These are phyloP conservation scores for Epicauta chinensis DNA, from an alignment of 1,140 invertebrate genomes.

Conservation along the genomic window DNA sequence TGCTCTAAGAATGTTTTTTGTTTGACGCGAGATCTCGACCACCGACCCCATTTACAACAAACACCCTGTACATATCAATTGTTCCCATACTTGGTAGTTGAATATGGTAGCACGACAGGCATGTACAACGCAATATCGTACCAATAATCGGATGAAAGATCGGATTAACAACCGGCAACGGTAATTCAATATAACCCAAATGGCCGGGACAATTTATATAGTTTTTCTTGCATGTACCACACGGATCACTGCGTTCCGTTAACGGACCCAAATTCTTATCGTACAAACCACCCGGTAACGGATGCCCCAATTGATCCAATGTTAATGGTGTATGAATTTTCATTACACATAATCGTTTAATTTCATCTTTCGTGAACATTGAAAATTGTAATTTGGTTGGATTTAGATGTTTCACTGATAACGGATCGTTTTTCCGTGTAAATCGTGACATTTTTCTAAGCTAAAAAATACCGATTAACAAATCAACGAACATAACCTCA, in stretches of 20 bases:
- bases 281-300: slow-evolving; percentile 77
- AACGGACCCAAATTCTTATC: slow-evolving; percentile 64
- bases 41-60: too few relatives aligned
- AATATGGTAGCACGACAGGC: slow-evolving; percentile 62
- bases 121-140: slow-evolving; percentile 60
- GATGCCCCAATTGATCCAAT: slow-evolving; percentile 81
- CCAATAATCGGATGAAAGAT: slow-evolving; percentile 74
- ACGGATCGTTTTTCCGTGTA: too few relatives aligned
- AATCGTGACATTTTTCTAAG: too few relatives aligned
- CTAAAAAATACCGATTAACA: too few relatives aligned
- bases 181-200: slow-evolving; percentile 91
- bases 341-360: slow-evolving; percentile 79
- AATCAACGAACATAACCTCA: too few relatives aligned
- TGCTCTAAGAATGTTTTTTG: too few relatives aligned
- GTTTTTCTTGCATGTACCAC: slow-evolving; percentile 73
- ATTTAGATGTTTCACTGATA: background rate
- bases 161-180: slow-evolving; percentile 87
- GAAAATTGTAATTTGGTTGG: slow-evolving; percentile 46
- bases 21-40: too few relatives aligned
- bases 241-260: slow-evolving; percentile 59
- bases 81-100: slow-evolving; percentile 65
- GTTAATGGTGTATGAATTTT: slow-evolving; percentile 76
- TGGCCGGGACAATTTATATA: slow-evolving; percentile 81
- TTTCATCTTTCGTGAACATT: slow-evolving; percentile 73
- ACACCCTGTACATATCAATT: too few relatives aligned